phyloP scores from a whole-genome alignment of 2,113 vertebrate species.

The Apodemus speciosus region DNA sequence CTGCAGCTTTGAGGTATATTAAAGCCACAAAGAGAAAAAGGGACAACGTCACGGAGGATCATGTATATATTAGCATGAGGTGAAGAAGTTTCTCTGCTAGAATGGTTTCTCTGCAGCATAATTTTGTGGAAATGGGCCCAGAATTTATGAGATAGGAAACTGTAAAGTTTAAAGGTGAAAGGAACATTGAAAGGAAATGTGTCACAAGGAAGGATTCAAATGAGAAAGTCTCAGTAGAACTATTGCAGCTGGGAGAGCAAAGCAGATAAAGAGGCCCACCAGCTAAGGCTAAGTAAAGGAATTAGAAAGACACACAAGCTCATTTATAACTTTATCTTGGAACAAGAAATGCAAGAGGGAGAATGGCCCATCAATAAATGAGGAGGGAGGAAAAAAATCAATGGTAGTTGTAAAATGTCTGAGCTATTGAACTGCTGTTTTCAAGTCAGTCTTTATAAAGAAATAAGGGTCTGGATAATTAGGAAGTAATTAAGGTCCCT shows the following conservation, averaged over 20 bases:
- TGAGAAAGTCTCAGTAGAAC: neutral
- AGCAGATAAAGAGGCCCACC: neutral
- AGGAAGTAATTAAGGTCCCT: slow-evolving; percentile 84
- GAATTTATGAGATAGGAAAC: neutral
- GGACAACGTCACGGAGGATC: neutral
- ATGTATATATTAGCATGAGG: neutral
- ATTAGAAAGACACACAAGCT: slow-evolving; percentile 82
- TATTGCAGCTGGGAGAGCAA: neutral
- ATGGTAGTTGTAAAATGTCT: slow-evolving; percentile 85
- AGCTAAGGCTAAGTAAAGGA: slow-evolving; percentile 70
- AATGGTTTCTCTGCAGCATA: slow-evolving; percentile 24
- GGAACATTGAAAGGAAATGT: neutral
- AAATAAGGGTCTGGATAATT: slow-evolving; percentile 79
- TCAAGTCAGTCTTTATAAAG: slow-evolving; percentile 81
- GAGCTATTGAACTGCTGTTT: slow-evolving; percentile 83
- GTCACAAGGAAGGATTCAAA: slow-evolving; percentile 12
- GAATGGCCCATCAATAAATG: slow-evolving; percentile 86
- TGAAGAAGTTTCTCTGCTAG: neutral
- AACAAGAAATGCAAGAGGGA: slow-evolving; percentile 85
- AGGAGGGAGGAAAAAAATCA: slow-evolving; percentile 84
- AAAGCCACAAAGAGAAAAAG: slow-evolving; percentile 53
- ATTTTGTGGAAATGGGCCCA: slow-evolving; percentile 45
- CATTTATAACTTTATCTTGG: slow-evolving; percentile 85
- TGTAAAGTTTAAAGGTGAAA: neutral
- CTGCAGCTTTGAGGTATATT: slow-evolving; percentile 36